Evolutionary conservation across 2,113 vertebrate species (phyloP).

Genomic region (Spilogale gracilis): DNA sequence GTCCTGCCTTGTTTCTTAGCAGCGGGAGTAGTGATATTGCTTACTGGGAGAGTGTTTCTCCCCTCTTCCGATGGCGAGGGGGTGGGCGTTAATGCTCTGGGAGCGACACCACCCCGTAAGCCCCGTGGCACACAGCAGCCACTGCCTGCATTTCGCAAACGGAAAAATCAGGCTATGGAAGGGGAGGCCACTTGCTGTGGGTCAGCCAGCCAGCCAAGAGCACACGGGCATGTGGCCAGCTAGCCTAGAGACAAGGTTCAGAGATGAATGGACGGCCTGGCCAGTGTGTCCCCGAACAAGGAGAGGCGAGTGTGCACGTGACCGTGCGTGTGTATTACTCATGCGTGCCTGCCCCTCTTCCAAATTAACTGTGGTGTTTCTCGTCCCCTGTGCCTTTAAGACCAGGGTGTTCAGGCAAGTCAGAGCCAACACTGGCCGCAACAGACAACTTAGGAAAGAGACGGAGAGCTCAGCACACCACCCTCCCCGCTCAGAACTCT

Average conservation of each 20-base stretch:
- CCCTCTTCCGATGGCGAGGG: not conserved
- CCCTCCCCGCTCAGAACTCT: not conserved
- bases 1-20: not conserved
- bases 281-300: not conserved
- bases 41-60: not conserved
- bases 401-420: not conserved
- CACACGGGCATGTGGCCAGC: not conserved
- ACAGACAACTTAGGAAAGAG: not conserved
- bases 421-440: not conserved
- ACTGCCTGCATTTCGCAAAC: not conserved
- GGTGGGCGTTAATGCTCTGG: not conserved
- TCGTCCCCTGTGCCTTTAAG: not conserved
- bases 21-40: not conserved
- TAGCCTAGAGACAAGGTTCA: not conserved
- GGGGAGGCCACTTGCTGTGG: not conserved
- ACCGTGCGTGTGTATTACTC: not conserved
- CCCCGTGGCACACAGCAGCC: not conserved
- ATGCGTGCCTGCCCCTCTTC: not conserved
- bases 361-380: not conserved
- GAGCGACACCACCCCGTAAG: too few relatives aligned
- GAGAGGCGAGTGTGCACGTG: not conserved
- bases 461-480: not conserved
- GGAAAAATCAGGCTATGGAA: slow-evolving; percentile 19
- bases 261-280: not conserved
- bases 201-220: not conserved